These are phyloP conservation scores for Isaurus tuberculatus DNA, from an alignment of 92 coral and sea anemone species.

Conservation along the genomic window DNA sequence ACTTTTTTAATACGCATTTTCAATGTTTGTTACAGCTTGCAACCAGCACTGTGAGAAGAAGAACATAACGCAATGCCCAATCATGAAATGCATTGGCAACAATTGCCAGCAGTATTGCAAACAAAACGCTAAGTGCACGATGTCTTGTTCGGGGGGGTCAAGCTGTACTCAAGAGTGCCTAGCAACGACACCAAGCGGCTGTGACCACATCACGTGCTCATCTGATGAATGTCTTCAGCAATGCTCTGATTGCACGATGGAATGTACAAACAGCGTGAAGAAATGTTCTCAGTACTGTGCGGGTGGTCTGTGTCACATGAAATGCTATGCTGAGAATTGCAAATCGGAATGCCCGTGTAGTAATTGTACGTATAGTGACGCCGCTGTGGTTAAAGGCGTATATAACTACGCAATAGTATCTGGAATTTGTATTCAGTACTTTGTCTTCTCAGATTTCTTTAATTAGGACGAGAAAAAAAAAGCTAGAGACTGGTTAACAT, in stretches of 20 bases:
- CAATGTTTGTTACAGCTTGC: not conserved
- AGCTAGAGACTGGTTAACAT: no score
- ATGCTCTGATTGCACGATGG: conserved; percentile 14
- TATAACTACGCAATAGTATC: not conserved
- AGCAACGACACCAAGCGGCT: not conserved
- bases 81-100: conserved; percentile 9
- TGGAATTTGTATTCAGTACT: not conserved
- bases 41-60: not conserved
- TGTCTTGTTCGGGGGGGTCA: conserved; percentile 30
- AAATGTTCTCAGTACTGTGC: not conserved
- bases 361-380: not conserved
- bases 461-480: no score
- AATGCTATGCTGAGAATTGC: conserved; percentile 3
- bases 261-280: conserved; percentile 22
- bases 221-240: not conserved
- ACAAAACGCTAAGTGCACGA: not conserved
- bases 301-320: not conserved
- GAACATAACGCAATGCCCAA: conserved; percentile 8
- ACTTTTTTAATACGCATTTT: not conserved
- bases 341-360: conserved; percentile 1
- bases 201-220: conserved; percentile 26
- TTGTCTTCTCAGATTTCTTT: no score
- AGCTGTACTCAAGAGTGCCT: conserved; percentile 1
- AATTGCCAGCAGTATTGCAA: conserved; percentile 10
- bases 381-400: not conserved